Percentiles rank a stretch among this genome's conserved stretches.
phyloP scores from a whole-genome alignment of 53 echinoderm and acorn worm species.

The Echinometra lucunter region DNA sequence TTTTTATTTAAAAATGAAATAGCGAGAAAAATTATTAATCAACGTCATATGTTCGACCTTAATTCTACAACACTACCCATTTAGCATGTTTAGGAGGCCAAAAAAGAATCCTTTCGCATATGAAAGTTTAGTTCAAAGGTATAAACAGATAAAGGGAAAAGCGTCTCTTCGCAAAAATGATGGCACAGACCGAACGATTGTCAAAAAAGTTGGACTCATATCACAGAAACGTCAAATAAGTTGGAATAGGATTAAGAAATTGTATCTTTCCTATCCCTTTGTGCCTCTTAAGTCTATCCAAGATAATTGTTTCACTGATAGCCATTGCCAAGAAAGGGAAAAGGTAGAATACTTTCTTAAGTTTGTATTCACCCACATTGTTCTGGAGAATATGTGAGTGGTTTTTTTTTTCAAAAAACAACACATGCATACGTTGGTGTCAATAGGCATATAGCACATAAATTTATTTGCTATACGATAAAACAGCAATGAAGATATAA shows the following conservation, averaged over 20 bases:
- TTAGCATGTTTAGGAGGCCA: not conserved
- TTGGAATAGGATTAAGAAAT: not conserved
- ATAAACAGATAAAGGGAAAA: not conserved
- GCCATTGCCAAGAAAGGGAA: not conserved
- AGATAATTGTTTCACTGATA: not conserved
- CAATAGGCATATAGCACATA: too few relatives aligned
- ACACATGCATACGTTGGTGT: too few relatives aligned
- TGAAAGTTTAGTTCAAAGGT: not conserved
- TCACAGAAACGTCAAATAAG: conserved; percentile 10
- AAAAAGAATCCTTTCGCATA: not conserved
- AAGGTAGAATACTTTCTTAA: not conserved
- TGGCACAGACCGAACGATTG: not conserved
- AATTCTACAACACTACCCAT: not conserved
- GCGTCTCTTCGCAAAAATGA: not conserved
- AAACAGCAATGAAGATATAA: too few relatives aligned
- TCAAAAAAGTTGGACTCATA: not conserved
- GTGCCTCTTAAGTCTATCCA: not conserved
- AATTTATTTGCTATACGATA: too few relatives aligned
- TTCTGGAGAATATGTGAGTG: not conserved
- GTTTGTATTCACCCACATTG: not conserved
- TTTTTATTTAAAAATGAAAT: too few relatives aligned
- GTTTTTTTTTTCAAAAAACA: too few relatives aligned
- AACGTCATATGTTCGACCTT: too few relatives aligned
- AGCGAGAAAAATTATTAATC: too few relatives aligned
- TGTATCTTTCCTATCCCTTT: not conserved